Percentiles rank a stretch among this genome's conserved stretches.
Evolutionary conservation across 2,888 invertebrate species (phyloP).

Genomic region (Poecilobothrus nobilitatus): DNA sequence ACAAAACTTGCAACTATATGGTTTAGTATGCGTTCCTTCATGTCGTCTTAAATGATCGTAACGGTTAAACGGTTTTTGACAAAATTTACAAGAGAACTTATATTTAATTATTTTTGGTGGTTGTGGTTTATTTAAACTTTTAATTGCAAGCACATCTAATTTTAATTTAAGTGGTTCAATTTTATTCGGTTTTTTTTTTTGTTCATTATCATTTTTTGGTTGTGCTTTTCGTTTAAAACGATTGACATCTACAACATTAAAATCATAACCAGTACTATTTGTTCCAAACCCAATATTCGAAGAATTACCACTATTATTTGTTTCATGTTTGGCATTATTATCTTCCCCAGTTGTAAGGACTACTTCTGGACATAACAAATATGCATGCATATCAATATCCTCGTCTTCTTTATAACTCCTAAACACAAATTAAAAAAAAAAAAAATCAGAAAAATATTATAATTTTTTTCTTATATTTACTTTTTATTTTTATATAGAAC

Average conservation of each 20-base stretch:
- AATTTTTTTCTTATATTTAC: background rate
- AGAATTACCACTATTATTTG: background rate
- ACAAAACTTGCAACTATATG: conserved; percentile 55
- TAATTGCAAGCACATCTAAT: background rate
- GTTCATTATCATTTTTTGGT: background rate
- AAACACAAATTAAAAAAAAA: background rate
- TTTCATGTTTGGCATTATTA: background rate
- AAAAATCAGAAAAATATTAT: background rate
- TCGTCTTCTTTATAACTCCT: background rate
- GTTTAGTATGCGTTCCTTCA: conserved; percentile 51
- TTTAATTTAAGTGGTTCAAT: background rate
- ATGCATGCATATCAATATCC: background rate
- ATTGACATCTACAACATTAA: background rate
- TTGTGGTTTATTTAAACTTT: background rate
- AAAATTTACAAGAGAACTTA: background rate
- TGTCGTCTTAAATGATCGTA: conserved; percentile 53
- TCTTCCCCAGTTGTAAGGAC: background rate
- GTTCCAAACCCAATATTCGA: background rate
- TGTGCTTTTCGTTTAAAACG: background rate
- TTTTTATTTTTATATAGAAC: too few relatives aligned
- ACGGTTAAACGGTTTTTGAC: background rate
- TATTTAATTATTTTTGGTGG: background rate
- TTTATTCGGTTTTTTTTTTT: background rate
- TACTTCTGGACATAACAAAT: background rate
- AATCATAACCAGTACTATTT: background rate